A percentile compares a stretch with the other conserved stretches of the same genome.
Conservation (phyloP, 2,113 vertebrate species). For the Illadopsis cleaveri region DNA sequence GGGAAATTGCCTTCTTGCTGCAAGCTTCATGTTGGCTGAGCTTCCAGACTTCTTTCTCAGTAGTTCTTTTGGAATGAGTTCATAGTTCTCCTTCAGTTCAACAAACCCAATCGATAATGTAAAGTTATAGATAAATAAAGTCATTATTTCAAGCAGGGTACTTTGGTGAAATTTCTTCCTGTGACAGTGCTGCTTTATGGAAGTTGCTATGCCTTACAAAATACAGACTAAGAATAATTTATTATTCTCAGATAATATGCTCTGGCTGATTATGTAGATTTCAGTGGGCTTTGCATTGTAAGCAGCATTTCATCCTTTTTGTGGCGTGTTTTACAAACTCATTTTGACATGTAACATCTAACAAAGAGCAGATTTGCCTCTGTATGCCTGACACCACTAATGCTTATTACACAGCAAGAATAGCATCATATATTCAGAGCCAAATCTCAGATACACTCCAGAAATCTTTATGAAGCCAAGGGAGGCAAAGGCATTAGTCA, state of each 20-base stretch:
- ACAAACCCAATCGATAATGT: constrained; percentile 19
- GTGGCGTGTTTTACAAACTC: background rate
- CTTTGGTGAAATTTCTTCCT: background rate
- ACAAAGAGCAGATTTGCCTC: constrained; percentile 22
- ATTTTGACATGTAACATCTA: background rate
- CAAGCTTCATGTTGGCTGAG: background rate
- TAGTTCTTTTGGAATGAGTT: constrained; percentile 9
- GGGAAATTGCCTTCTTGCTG: background rate
- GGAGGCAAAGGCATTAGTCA: background rate
- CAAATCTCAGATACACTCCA: background rate
- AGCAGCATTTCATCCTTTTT: constrained; percentile 6
- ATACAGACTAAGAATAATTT: background rate
- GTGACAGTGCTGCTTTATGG: background rate
- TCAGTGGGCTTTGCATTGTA: background rate
- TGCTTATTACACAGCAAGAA: background rate
- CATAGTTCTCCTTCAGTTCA: constrained; percentile 4
- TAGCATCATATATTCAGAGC: background rate
- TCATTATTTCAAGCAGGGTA: constrained; percentile 6
- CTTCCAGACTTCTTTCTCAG: background rate
- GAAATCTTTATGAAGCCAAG: background rate
- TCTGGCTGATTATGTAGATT: constrained; percentile 20
- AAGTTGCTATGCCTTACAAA: background rate
- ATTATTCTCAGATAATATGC: constrained; percentile 30
- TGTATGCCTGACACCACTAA: background rate
- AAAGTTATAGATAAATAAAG: constrained; percentile 46